These are phyloP conservation scores for Agrilus planipennis DNA, from an alignment of 1,140 invertebrate genomes.

Conservation along the genomic window DNA sequence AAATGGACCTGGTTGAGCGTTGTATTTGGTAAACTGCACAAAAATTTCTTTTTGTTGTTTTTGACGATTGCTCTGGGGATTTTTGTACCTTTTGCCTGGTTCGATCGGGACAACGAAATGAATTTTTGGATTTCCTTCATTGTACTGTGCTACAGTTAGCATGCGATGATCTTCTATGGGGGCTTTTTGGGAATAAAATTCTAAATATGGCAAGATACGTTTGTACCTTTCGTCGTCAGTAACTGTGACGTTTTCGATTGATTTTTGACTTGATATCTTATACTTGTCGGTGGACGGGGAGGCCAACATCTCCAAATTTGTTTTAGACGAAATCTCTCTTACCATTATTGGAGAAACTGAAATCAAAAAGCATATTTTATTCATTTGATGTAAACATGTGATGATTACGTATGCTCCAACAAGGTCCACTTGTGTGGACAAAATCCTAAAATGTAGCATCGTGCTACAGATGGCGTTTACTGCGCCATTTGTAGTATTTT, in stretches of 20 bases:
- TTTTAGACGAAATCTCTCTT: too few relatives aligned
- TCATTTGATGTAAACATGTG: too few relatives aligned
- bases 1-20: slow-evolving; percentile 31
- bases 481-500: too few relatives aligned
- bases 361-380: too few relatives aligned
- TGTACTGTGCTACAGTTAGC: slow-evolving; percentile 1
- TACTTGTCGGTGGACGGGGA: not conserved
- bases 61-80: not conserved
- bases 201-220: slow-evolving; percentile 68
- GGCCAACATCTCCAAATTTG: not conserved
- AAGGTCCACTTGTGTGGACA: too few relatives aligned
- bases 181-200: slow-evolving; percentile 47
- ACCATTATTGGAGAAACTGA: too few relatives aligned
- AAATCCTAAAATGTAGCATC: too few relatives aligned
- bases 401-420: too few relatives aligned
- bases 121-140: not conserved
- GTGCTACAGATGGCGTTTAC: too few relatives aligned
- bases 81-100: slow-evolving; percentile 3
- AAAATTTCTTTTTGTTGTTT: slow-evolving; percentile 13
- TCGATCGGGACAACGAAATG: slow-evolving; percentile 6
- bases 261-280: too few relatives aligned
- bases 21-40: slow-evolving; percentile 28
- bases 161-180: not conserved
- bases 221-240: slow-evolving; percentile 45
- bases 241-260: slow-evolving; percentile 12